Evolutionary conservation across 2,113 vertebrate species (phyloP).

Genomic region (Corapipo altera): DNA sequence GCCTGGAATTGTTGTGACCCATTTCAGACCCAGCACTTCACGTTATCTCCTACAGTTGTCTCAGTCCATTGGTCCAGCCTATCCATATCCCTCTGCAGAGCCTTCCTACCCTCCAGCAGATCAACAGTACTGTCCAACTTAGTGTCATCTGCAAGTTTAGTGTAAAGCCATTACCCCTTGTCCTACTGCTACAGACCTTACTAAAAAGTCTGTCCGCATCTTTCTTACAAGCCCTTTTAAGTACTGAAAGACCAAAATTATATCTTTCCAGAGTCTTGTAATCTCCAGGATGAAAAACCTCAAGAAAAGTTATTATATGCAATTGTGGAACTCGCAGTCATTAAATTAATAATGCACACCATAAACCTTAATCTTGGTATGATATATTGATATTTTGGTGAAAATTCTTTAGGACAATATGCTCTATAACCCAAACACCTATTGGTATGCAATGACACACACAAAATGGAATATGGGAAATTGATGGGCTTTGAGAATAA

Average conservation of each 20-base stretch:
- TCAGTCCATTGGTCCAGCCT: not conserved
- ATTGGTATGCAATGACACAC: not conserved
- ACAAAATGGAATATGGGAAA: not conserved
- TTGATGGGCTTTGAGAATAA: not conserved
- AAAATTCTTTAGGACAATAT: not conserved
- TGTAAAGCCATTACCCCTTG: not conserved
- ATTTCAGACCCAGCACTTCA: not conserved
- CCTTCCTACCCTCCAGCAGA: not conserved
- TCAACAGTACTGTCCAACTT: not conserved
- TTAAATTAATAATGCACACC: not conserved
- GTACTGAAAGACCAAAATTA: not conserved
- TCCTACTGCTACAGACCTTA: not conserved
- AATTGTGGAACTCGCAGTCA: not conserved
- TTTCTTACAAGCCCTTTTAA: not conserved
- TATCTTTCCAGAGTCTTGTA: not conserved
- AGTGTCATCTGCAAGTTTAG: not conserved
- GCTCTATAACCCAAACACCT: not conserved
- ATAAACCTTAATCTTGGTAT: not conserved
- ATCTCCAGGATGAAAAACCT: not conserved
- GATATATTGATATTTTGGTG: not conserved
- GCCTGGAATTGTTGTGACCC: not conserved
- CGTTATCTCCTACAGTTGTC: not conserved
- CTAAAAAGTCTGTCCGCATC: too few relatives aligned
- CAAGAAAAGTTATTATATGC: not conserved
- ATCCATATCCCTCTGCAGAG: not conserved